Percentiles rank a stretch among this genome's conserved stretches.
Conservation (phyloP, 2,113 vertebrate genomes). For the Pseudorectes ferrugineus region DNA sequence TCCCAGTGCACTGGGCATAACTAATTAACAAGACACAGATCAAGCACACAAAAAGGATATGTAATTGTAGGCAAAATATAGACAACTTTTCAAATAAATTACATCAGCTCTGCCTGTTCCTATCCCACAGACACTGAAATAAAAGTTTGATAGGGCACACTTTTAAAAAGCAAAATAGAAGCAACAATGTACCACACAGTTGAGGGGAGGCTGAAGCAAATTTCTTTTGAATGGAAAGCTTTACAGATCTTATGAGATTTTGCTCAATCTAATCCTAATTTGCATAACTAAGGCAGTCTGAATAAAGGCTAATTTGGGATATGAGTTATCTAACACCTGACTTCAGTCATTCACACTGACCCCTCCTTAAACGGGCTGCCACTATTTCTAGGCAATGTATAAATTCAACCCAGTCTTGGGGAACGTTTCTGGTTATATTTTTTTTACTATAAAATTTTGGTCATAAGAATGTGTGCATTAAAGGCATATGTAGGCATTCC, state of each 20-base stretch:
- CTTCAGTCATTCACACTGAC: not conserved
- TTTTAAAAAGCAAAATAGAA: not conserved
- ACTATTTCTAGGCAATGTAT: not conserved
- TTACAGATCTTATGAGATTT: not conserved
- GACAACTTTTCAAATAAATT: not conserved
- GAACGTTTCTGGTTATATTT: not conserved
- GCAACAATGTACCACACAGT: not conserved
- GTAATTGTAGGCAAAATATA: not conserved
- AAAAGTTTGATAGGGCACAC: not conserved
- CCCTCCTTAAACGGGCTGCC: not conserved
- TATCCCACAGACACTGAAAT: not conserved
- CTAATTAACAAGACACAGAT: not conserved
- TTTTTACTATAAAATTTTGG: not conserved
- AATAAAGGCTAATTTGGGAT: not conserved
- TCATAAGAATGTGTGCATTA: not conserved
- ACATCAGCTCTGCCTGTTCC: not conserved
- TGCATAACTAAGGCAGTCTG: not conserved
- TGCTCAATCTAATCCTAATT: not conserved
- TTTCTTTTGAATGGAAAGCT: not conserved
- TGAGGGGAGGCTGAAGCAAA: not conserved
- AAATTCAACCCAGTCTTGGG: not conserved
- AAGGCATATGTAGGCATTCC: not conserved
- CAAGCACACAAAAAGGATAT: not conserved
- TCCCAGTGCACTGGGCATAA: not conserved
- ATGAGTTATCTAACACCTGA: not conserved